Evolutionary conservation across 2,113 vertebrate genomes (phyloP), one percentile per base, ranked within the genome.

Genomic region (Holacanthus passer): DNA sequence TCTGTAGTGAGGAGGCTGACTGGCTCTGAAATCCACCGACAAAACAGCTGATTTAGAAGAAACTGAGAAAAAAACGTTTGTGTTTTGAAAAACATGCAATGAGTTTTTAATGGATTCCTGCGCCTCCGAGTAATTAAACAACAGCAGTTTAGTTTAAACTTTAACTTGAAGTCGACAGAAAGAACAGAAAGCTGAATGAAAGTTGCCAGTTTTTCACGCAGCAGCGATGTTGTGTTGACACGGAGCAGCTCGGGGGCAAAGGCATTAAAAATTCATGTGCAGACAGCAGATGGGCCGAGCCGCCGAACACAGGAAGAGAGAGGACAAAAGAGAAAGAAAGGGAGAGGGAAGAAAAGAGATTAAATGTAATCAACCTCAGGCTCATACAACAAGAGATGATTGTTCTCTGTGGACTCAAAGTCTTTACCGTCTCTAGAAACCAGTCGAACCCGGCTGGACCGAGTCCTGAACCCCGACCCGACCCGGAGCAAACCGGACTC

Each of bases 251-350:
- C 6, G 14, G 39, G 84, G 85, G 79, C 77, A 88, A 43, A 82
- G 7, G 1, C 79, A 88, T 88, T 55, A 88, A 89, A 82, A 47
- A 85, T 90, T 76, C 55, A 89, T 76, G 64, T 31, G 73, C 84
- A 58, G 84, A 59, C 6, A 50, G 73, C 88, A 91, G 77, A 87
- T 22, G 65, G 62, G 65, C 70, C 41, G 60, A 79, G 68, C 52
- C 2, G 68, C 74, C 69, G 41, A 32, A 41, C 69, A 70, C 10
- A 63, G 39, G 67, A 20, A 81, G 29, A 55, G 52, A 20, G 60
- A 67, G 31, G 29, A 77, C 55, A 73, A 59, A 59, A 74, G 52
- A 77, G 5, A 66, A 62, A 58, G 35, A 48, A 53, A 14, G 52
- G 5, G 31, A 67, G 69, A 50, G 11, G 41, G 43, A 32, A 56